A percentile compares a stretch with the other conserved stretches of the same genome.
Evolutionary conservation across 2,888 invertebrate species (phyloP).

Genomic region (Aleiodes alternator): DNA sequence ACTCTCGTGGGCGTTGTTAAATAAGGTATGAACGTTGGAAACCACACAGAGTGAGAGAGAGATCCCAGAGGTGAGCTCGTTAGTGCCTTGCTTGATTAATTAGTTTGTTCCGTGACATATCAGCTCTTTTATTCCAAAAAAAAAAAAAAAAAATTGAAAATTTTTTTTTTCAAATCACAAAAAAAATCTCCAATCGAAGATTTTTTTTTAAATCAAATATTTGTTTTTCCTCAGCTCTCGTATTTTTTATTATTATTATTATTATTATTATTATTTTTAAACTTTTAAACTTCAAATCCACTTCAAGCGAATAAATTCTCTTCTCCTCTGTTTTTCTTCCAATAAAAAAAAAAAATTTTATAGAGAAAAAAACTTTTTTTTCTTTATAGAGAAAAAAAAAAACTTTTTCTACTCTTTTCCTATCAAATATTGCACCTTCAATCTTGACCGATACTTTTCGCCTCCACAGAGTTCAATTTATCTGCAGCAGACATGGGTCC

Average conservation of each 20-base stretch:
- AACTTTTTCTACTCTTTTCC: neutral
- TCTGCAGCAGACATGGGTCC: conserved; percentile 35
- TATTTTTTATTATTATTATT: no score
- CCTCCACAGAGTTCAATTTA: conserved; percentile 38
- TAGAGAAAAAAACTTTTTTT: no score
- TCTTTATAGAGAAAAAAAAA: no score
- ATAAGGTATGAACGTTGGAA: conserved; percentile 36
- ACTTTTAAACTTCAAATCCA: no score
- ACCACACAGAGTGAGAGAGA: conserved; percentile 16
- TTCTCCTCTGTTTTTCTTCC: neutral
- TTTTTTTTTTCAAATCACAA: no score
- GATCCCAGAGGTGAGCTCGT: conserved; percentile 48
- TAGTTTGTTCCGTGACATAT: conserved; percentile 48
- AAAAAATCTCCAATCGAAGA: neutral
- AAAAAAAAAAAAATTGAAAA: conserved; percentile 35
- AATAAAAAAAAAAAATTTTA: no score
- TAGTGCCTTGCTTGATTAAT: conserved; percentile 57
- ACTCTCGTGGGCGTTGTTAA: conserved; percentile 54
- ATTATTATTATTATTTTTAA: no score
- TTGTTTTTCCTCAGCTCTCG: no score
- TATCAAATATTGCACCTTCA: conserved; percentile 25
- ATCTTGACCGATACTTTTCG: conserved; percentile 26
- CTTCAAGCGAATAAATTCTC: neutral
- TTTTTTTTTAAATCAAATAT: no score
- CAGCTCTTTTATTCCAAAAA: conserved; percentile 40